These are phyloP conservation scores for Paralvinella palmiformis DNA, from an alignment of 1,140 invertebrate genomes.

Conservation along the genomic window DNA sequence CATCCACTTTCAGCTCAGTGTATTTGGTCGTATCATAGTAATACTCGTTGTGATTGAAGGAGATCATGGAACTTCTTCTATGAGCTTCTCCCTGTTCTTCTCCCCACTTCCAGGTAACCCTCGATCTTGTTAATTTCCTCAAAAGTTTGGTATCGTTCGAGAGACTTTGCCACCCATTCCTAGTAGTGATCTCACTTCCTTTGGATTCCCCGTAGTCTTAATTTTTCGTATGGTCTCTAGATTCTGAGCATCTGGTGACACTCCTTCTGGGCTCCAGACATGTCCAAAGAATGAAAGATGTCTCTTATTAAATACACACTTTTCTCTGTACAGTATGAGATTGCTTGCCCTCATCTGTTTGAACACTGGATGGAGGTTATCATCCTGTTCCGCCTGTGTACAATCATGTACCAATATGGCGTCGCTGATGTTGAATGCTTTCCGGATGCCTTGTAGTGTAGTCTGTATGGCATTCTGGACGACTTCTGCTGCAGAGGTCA, in stretches of 20 bases:
- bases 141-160: too few relatives aligned
- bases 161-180: too few relatives aligned
- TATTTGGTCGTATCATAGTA: too few relatives aligned
- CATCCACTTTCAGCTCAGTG: too few relatives aligned
- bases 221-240: neutral
- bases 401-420: too few relatives aligned
- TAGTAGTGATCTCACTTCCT: conserved; percentile 1
- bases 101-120: too few relatives aligned
- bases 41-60: too few relatives aligned
- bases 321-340: conserved; percentile 4
- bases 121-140: too few relatives aligned
- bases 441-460: conserved; percentile 6
- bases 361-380: conserved; percentile 9
- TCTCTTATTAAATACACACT: neutral
- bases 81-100: too few relatives aligned
- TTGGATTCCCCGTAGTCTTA: conserved; percentile 1
- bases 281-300: conserved; percentile 8
- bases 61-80: too few relatives aligned
- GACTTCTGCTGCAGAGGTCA: neutral
- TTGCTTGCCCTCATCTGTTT: neutral
- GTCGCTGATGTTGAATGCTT: neutral
- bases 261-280: conserved; percentile 6
- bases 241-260: too few relatives aligned
- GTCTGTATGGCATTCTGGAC: neutral
- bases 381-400: conserved; percentile 24